Evolutionary conservation across 2,888 invertebrate genomes (phyloP).

Genomic region (Archips crataeganus): DNA sequence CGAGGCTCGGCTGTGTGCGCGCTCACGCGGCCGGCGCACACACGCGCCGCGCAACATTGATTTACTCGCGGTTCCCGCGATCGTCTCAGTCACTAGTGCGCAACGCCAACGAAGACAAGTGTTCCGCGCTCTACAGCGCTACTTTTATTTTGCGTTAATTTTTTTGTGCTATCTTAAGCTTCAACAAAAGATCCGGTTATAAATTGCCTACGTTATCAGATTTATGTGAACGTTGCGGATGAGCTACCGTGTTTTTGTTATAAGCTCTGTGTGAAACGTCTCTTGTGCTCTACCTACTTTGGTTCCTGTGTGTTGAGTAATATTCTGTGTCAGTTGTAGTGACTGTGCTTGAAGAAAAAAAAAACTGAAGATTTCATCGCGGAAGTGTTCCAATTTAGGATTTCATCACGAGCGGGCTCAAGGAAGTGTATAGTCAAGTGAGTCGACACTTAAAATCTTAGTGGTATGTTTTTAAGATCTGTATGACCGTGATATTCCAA

Average conservation of each 20-base stretch:
- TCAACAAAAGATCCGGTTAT: slow-evolving; percentile 72
- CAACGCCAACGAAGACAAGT: slow-evolving; percentile 80
- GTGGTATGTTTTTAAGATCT: slow-evolving; percentile 21
- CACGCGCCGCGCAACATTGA: slow-evolving; percentile 79
- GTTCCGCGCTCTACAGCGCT: slow-evolving; percentile 61
- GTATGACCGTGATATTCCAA: slow-evolving; percentile 34
- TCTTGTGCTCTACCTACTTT: slow-evolving; percentile 68
- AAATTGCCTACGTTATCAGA: slow-evolving; percentile 60
- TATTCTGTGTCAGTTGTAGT: slow-evolving; percentile 82
- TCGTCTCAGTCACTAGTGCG: slow-evolving; percentile 82
- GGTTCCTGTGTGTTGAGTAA: slow-evolving; percentile 82
- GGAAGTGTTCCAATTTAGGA: slow-evolving; percentile 82
- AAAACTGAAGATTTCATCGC: slow-evolving; percentile 79
- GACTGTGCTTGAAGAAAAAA: slow-evolving; percentile 79
- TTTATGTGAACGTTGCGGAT: slow-evolving; percentile 56
- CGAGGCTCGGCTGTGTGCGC: slow-evolving; percentile 48
- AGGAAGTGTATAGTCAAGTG: slow-evolving; percentile 84
- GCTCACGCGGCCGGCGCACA: slow-evolving; percentile 59
- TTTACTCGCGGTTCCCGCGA: slow-evolving; percentile 76
- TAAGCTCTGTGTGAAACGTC: slow-evolving; percentile 59
- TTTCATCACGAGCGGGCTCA: slow-evolving; percentile 85
- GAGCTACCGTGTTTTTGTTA: slow-evolving; percentile 55
- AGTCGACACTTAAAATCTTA: slow-evolving; percentile 56
- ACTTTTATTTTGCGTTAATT: slow-evolving; percentile 76
- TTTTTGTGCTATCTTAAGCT: slow-evolving; percentile 66